These are phyloP conservation scores for Ctenodactylus gundi DNA, from an alignment of 2,113 vertebrate species.

Conservation along the genomic window DNA sequence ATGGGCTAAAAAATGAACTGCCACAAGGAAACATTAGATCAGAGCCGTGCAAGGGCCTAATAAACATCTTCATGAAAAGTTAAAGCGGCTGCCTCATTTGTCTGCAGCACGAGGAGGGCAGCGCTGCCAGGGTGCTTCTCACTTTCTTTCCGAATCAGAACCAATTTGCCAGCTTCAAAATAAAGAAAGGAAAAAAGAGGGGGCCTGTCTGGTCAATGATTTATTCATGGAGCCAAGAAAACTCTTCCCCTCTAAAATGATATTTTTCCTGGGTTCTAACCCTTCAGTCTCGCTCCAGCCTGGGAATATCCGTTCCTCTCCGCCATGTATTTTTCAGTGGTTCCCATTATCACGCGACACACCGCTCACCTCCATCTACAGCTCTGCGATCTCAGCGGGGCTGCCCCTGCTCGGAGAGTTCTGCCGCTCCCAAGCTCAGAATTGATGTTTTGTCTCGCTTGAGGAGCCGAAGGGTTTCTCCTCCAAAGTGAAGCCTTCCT, in stretches of 20 bases:
- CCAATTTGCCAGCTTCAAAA: conserved; percentile 66
- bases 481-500: neutral
- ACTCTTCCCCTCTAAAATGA: conserved; percentile 58
- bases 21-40: conserved; percentile 62
- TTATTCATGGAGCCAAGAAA: conserved; percentile 69
- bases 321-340: conserved; percentile 67
- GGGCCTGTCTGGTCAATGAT: conserved; percentile 55
- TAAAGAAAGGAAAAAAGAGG: conserved; percentile 44
- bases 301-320: conserved; percentile 61
- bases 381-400: conserved; percentile 28
- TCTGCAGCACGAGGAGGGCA: conserved; percentile 49
- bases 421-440: neutral
- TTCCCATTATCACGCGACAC: conserved; percentile 67
- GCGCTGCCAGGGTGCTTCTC: neutral
- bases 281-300: conserved; percentile 60
- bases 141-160: conserved; percentile 59
- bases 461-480: neutral
- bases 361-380: conserved; percentile 54
- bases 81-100: conserved; percentile 66
- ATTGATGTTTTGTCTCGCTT: neutral
- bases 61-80: conserved; percentile 79
- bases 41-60: conserved; percentile 48
- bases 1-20: conserved; percentile 45
- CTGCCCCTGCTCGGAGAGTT: neutral
- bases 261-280: conserved; percentile 72